Conservation (phyloP, 1,140 invertebrate genomes). For the Drosophila prosaltans region DNA sequence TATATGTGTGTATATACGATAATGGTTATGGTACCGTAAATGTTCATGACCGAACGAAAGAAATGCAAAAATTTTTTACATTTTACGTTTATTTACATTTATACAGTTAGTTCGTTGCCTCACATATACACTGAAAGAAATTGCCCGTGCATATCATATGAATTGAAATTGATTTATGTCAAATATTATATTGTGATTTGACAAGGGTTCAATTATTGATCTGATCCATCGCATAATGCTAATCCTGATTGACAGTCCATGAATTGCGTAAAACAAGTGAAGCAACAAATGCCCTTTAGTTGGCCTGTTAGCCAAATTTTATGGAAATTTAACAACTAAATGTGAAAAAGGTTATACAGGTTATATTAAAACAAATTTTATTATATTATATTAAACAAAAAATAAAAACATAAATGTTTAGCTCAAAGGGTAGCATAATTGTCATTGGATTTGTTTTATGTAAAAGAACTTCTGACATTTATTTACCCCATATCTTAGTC, state of each 20-base stretch:
- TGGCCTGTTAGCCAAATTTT: background rate
- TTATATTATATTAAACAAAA: background rate
- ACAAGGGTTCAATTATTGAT: slow-evolving; percentile 30
- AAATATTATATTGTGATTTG: background rate
- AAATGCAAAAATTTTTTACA: slow-evolving; percentile 56
- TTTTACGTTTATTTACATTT: slow-evolving; percentile 74
- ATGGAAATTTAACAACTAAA: background rate
- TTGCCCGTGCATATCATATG: slow-evolving; percentile 36
- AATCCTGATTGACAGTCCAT: background rate
- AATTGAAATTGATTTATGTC: too few relatives aligned
- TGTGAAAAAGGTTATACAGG: background rate
- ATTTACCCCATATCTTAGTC: background rate
- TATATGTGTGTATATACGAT: slow-evolving; percentile 27
- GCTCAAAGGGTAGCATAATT: too few relatives aligned
- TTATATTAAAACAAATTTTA: too few relatives aligned
- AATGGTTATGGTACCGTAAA: slow-evolving; percentile 28
- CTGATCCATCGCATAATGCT: background rate
- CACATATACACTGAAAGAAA: slow-evolving; percentile 53
- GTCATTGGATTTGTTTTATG: too few relatives aligned
- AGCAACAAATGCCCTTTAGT: background rate
- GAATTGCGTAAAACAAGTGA: background rate
- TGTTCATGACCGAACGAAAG: slow-evolving; percentile 30
- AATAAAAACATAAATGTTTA: too few relatives aligned
- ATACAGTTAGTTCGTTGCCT: slow-evolving; percentile 51
- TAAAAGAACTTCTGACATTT: background rate